phyloP scores from a whole-genome alignment of 1,140 invertebrate genomes.

The Calephelis nemesis region DNA sequence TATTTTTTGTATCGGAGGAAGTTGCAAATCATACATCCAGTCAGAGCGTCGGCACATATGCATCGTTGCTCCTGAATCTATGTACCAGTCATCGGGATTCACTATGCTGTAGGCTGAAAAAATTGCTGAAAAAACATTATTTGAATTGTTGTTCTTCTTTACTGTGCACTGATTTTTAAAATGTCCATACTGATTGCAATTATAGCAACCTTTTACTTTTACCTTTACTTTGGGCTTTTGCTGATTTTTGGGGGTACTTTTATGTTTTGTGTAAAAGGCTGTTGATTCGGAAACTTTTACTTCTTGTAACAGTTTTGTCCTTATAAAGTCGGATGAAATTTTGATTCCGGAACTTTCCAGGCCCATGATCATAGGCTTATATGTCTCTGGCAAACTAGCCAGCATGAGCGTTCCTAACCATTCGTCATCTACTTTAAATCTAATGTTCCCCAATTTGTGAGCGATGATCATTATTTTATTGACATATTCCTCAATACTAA shows the following conservation, averaged over 20 bases:
- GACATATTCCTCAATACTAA: conserved; percentile 49
- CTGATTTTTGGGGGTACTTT: conserved; percentile 20
- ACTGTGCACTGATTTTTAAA: conserved; percentile 9
- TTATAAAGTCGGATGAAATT: conserved; percentile 50
- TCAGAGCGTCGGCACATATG: conserved; percentile 32
- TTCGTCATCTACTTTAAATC: conserved; percentile 47
- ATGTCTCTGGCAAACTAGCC: conserved; percentile 37
- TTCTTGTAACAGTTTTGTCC: conserved; percentile 57
- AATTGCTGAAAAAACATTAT: conserved; percentile 34
- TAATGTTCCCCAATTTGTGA: conserved; percentile 25
- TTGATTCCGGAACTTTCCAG: conserved; percentile 39
- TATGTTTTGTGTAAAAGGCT: conserved; percentile 31
- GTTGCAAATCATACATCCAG: conserved; percentile 37
- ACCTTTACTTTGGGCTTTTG: conserved; percentile 29
- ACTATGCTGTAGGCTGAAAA: conserved; percentile 37
- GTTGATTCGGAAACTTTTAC: conserved; percentile 30
- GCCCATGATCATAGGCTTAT: conserved; percentile 41
- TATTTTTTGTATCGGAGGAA: conserved; percentile 34
- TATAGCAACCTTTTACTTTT: conserved; percentile 36
- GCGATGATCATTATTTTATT: conserved; percentile 50
- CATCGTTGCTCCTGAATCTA: conserved; percentile 37
- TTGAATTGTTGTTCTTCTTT: background rate
- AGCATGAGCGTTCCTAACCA: conserved; percentile 52
- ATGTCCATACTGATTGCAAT: conserved; percentile 41
- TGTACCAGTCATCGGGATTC: conserved; percentile 32